Evolutionary conservation across 92 coral and sea anemone species (phyloP).

Genomic region (Montipora capitata): DNA sequence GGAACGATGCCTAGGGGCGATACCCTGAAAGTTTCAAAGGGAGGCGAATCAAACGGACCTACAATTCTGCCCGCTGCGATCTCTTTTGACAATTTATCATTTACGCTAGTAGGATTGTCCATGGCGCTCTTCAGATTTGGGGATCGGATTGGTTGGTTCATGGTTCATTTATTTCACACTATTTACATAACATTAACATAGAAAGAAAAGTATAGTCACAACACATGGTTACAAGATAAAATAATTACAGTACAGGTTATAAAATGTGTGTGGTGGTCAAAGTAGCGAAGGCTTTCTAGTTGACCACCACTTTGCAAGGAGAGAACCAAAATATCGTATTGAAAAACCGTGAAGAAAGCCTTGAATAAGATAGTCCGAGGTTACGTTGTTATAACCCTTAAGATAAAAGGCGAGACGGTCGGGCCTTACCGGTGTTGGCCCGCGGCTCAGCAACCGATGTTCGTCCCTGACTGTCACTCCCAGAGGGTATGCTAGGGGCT

Average conservation of each 20-base stretch:
- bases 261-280: too few species aligned
- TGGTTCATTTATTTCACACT: too few species aligned
- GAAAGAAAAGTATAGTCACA: too few species aligned
- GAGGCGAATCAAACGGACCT: conserved; percentile 61
- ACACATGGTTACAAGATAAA: too few species aligned
- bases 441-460: not conserved
- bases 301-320: too few species aligned
- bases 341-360: conserved; percentile 67
- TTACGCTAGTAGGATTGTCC: conserved; percentile 33
- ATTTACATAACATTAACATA: too few species aligned
- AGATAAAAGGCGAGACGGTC: conserved; percentile 26
- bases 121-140: conserved; percentile 29
- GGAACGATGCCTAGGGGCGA: conserved; percentile 78
- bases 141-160: not conserved
- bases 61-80: conserved; percentile 31
- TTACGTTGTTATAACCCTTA: conserved; percentile 26
- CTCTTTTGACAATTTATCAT: conserved; percentile 30
- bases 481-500: not conserved
- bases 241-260: too few species aligned
- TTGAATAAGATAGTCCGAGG: conserved; percentile 11
- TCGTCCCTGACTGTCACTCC: conserved; percentile 13
- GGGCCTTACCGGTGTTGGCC: conserved; percentile 70
- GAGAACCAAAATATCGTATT: not conserved
- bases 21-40: conserved; percentile 42
- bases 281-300: too few species aligned